Evolutionary conservation across 2,888 invertebrate species (phyloP), one percentile per base, ranked within the genome.

Genomic region (Lepas anatifera): DNA sequence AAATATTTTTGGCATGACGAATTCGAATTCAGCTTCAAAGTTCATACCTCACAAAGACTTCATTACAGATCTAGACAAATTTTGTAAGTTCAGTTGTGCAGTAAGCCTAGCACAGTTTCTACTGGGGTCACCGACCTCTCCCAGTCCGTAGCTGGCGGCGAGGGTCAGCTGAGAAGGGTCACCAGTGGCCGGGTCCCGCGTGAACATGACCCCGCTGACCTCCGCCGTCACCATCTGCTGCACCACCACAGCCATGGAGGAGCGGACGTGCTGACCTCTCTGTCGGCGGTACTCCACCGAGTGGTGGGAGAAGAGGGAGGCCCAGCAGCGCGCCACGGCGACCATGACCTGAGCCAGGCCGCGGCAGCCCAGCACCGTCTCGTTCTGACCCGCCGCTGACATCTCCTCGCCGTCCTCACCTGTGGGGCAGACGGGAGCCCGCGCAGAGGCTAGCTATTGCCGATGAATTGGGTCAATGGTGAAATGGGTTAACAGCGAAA

Each of bases 381-480:
- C 87, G 80, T 92, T 89, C 81, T 93, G 92, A 0, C 92, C 92
- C 0, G 92, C 92, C 6, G 89, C 87, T 0, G 91, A 92, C 18
- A 89, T 80, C 68, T 89, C 89, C 71, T 87, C 86, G 11, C 88
- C 86, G 78, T 93, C 92, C 81, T 93, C 93, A 7, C 88, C 88
- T 63, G 89, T n/a, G n/a, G n/a, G n/a, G n/a, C n/a, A n/a, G n/a
- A n/a, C n/a, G n/a, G n/a, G n/a, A n/a, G n/a, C n/a, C n/a, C n/a
- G n/a, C n/a, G n/a, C n/a, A n/a, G n/a, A n/a, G n/a, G n/a, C n/a
- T n/a, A n/a, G n/a, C n/a, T n/a, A n/a, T n/a, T n/a, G n/a, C n/a
- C n/a, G n/a, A n/a, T n/a, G n/a, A n/a, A n/a, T n/a, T n/a, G n/a
- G n/a, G n/a, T n/a, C n/a, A n/a, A n/a, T n/a, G n/a, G n/a, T n/a